These are phyloP conservation scores for Catajapyx aquilonaris DNA, from an alignment of 1,140 invertebrate genomes.

Conservation along the genomic window DNA sequence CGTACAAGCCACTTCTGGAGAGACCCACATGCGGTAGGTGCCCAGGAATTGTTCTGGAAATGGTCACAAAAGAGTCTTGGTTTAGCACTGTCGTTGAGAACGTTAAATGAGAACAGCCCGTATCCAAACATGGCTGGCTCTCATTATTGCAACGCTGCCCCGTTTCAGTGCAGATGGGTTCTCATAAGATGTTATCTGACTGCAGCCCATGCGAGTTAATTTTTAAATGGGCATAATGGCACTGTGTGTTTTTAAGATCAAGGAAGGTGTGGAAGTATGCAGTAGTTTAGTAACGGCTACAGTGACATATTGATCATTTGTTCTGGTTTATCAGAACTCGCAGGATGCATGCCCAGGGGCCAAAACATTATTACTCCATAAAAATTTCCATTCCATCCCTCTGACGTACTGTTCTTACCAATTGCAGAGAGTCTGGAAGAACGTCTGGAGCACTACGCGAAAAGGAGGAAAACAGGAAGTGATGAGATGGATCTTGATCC, in stretches of 20 bases:
- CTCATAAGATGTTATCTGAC: not conserved
- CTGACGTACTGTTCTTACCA: too few relatives aligned
- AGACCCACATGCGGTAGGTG: constrained; percentile 47
- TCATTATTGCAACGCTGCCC: too few relatives aligned
- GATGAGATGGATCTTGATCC: too few relatives aligned
- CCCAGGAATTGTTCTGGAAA: constrained; percentile 1
- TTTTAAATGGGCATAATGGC: not conserved
- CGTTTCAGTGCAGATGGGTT: too few relatives aligned
- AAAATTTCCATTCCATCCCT: constrained; percentile 14
- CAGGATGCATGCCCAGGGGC: too few relatives aligned
- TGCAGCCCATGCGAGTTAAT: not conserved
- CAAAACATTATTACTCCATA: not conserved
- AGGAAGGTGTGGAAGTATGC: not conserved
- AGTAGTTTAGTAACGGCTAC: not conserved
- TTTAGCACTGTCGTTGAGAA: not conserved
- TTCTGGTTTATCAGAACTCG: constrained; percentile 9
- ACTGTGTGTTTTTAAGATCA: not conserved
- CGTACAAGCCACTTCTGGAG: constrained; percentile 48
- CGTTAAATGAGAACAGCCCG: not conserved
- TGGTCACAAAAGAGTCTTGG: not conserved
- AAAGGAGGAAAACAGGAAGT: constrained; percentile 24
- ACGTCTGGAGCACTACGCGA: constrained; percentile 45
- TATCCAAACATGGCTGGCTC: not conserved
- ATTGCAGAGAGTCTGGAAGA: constrained; percentile 49
- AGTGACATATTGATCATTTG: not conserved